phyloP scores from a whole-genome alignment of 2,113 vertebrate genomes.

The Montifringilla adamsi region DNA sequence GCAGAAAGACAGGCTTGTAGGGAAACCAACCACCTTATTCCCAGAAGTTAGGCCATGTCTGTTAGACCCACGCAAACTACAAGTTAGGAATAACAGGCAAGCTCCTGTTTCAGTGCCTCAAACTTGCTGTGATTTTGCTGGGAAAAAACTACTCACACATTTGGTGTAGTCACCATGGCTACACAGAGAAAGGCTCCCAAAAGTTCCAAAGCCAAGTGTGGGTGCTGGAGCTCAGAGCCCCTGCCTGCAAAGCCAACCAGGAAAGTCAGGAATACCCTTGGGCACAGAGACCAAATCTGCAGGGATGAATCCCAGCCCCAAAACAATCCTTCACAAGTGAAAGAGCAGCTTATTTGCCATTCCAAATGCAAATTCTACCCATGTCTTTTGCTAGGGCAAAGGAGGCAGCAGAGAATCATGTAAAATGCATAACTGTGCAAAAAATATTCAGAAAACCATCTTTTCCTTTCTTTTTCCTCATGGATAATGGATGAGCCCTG shows the following conservation, averaged over 20 bases:
- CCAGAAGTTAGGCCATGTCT: background rate
- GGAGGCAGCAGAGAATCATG: conserved; percentile 3
- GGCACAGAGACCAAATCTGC: background rate
- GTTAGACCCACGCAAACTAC: background rate
- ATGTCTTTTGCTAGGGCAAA: background rate
- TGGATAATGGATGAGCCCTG: conserved; percentile 38
- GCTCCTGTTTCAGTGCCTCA: background rate
- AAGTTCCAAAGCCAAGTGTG: background rate
- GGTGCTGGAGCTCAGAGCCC: background rate
- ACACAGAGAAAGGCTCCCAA: background rate
- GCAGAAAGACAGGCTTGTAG: background rate
- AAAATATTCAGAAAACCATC: conserved; percentile 15
- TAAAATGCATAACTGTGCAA: conserved; percentile 20
- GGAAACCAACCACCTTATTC: conserved; percentile 1
- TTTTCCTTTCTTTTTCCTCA: background rate
- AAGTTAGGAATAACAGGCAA: background rate
- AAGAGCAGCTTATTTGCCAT: background rate
- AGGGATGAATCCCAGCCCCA: background rate
- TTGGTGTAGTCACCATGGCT: background rate
- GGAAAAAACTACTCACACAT: background rate
- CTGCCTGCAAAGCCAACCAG: background rate
- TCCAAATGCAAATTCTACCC: background rate
- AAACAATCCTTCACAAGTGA: background rate
- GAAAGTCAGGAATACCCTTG: background rate
- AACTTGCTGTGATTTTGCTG: background rate